Percentiles rank a stretch among this genome's conserved stretches.
Evolutionary conservation across 2,113 vertebrate genomes (phyloP).

Genomic region (Laticauda laticaudata): DNA sequence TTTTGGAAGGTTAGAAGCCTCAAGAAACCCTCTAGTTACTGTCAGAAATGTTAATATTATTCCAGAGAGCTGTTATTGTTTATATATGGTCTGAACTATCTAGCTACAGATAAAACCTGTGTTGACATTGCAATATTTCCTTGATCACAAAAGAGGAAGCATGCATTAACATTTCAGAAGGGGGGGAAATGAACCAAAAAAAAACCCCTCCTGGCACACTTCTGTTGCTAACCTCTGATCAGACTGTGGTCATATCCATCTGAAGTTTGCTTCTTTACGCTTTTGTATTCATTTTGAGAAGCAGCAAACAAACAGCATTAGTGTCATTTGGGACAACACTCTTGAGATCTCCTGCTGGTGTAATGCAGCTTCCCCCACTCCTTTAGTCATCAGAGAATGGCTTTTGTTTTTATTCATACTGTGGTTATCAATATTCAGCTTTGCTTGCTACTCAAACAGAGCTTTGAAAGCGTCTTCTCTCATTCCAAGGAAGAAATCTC

Average conservation of each 20-base stretch:
- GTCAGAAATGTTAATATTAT: constrained; percentile 1
- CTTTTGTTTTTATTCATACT: neutral
- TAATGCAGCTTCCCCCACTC: neutral
- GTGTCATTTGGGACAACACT: neutral
- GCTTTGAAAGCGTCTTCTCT: neutral
- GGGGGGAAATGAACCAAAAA: neutral
- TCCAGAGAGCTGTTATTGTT: neutral
- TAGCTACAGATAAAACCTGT: constrained; percentile 8
- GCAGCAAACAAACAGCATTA: constrained; percentile 23
- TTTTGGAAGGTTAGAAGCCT: neutral
- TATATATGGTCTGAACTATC: neutral
- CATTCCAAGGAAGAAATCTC: constrained; percentile 7
- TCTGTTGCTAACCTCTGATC: constrained; percentile 1
- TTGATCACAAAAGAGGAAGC: constrained; percentile 20
- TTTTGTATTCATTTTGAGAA: constrained; percentile 4
- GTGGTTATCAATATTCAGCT: constrained; percentile 1
- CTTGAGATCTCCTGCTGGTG: neutral
- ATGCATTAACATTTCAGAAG: constrained; percentile 18
- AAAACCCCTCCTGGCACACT: neutral
- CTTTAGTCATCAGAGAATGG: neutral
- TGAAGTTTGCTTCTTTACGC: neutral
- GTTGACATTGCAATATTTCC: constrained; percentile 9
- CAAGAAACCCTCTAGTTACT: neutral
- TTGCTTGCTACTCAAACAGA: neutral
- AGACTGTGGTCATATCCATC: constrained; percentile 26